These are phyloP conservation scores for Aegithalos caudatus DNA, from an alignment of 2,113 vertebrate genomes.

Conservation along the genomic window DNA sequence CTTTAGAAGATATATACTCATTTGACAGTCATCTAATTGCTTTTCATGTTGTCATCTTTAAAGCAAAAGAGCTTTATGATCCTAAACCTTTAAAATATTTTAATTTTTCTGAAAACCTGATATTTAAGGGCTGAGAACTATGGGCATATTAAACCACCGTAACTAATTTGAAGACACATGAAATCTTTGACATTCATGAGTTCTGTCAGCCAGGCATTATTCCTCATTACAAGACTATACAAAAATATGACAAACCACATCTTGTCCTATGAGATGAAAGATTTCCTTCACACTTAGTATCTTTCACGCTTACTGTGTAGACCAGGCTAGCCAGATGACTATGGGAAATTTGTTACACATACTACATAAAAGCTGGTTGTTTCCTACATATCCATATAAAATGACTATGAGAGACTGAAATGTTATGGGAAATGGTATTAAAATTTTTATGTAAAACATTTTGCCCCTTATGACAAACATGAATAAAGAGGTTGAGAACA, in stretches of 20 bases:
- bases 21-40: conserved; percentile 63
- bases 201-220: neutral
- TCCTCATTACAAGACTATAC: neutral
- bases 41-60: conserved; percentile 58
- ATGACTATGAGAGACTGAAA: neutral
- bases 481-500: neutral
- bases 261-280: neutral
- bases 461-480: no score
- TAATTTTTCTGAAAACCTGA: neutral
- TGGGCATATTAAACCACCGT: neutral
- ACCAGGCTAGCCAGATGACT: fast-evolving
- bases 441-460: fast-evolving
- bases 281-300: neutral
- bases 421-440: fast-evolving
- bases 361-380: neutral
- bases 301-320: neutral
- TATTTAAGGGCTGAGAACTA: conserved; percentile 7
- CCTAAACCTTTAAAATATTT: conserved; percentile 44
- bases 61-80: conserved; percentile 43
- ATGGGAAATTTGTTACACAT: neutral
- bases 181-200: neutral
- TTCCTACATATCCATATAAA: neutral
- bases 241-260: neutral
- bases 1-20: conserved; percentile 34
- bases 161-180: neutral